Percentiles rank a stretch among this genome's conserved stretches.
Conservation (phyloP, 2,797 vertebrate species). For the Pantherophis alleghaniensis region DNA sequence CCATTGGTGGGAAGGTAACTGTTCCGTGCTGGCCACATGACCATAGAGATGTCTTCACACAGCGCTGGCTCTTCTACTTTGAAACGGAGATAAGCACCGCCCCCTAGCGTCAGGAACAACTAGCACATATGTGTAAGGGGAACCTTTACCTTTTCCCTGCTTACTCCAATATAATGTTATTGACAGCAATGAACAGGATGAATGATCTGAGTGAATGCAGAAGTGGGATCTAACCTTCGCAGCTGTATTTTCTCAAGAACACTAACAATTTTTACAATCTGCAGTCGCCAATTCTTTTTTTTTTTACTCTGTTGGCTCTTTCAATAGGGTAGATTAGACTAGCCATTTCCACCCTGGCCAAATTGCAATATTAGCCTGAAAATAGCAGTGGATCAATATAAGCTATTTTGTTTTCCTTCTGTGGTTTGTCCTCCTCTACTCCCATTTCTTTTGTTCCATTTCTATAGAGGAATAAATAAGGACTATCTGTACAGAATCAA, state of each 20-base stretch:
- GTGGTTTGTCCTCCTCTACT: neutral
- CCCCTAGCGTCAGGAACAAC: too few species aligned
- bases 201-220: neutral
- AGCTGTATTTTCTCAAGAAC: neutral
- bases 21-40: too few species aligned
- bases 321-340: neutral
- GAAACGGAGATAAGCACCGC: too few species aligned
- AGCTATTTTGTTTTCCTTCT: neutral
- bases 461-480: slow-evolving; percentile 15
- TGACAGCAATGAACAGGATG: neutral
- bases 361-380: slow-evolving; percentile 24
- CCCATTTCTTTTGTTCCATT: neutral
- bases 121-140: too few species aligned
- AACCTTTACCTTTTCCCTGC: too few species aligned
- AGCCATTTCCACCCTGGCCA: slow-evolving; percentile 6
- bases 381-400: slow-evolving; percentile 9
- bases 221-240: neutral
- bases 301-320: neutral
- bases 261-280: neutral
- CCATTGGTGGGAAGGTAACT: too few species aligned
- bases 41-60: too few species aligned
- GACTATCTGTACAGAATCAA: slow-evolving; percentile 23
- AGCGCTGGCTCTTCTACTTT: too few species aligned
- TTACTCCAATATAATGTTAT: neutral
- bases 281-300: neutral